Percentiles rank a stretch among this genome's conserved stretches.
Evolutionary conservation across 2,113 vertebrate genomes (phyloP).

Genomic region (Mesocricetus auratus): DNA sequence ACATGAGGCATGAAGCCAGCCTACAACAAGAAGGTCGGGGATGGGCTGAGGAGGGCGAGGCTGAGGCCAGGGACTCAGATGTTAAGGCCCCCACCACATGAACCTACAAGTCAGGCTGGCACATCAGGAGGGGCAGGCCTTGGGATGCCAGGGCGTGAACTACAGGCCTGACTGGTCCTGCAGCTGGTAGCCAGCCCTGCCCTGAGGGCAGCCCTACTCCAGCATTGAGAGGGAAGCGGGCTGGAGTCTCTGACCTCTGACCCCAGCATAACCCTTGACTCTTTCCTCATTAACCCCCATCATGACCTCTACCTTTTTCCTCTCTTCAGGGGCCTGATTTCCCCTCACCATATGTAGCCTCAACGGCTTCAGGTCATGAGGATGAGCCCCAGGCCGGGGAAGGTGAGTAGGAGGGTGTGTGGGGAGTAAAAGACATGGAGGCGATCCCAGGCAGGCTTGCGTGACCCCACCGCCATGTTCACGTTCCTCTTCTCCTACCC

Average conservation of each 20-base stretch:
- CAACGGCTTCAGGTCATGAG: slow-evolving; percentile 49
- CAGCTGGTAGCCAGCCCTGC: slow-evolving; percentile 40
- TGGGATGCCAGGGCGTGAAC: neutral
- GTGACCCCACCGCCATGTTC: neutral
- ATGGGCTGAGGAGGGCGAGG: neutral
- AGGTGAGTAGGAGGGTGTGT: slow-evolving; percentile 37
- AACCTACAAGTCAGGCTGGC: neutral
- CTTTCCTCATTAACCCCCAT: neutral
- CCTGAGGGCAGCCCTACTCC: slow-evolving; percentile 4
- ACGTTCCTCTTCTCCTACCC: neutral
- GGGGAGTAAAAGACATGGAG: neutral
- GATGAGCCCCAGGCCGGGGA: slow-evolving; percentile 38
- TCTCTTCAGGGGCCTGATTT: slow-evolving; percentile 56
- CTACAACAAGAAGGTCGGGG: too few relatives aligned
- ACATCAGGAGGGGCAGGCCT: neutral
- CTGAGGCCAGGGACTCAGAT: neutral
- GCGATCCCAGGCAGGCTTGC: neutral
- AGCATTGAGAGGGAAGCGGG: neutral
- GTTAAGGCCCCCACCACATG: neutral
- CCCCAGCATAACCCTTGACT: slow-evolving; percentile 15
- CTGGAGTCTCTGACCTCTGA: slow-evolving; percentile 49
- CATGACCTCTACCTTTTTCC: neutral
- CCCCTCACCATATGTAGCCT: slow-evolving; percentile 15
- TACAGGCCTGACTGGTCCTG: slow-evolving; percentile 55
- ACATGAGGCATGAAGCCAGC: neutral